phyloP scores from a whole-genome alignment of 2,113 vertebrate genomes.

The Pedionomus torquatus region DNA sequence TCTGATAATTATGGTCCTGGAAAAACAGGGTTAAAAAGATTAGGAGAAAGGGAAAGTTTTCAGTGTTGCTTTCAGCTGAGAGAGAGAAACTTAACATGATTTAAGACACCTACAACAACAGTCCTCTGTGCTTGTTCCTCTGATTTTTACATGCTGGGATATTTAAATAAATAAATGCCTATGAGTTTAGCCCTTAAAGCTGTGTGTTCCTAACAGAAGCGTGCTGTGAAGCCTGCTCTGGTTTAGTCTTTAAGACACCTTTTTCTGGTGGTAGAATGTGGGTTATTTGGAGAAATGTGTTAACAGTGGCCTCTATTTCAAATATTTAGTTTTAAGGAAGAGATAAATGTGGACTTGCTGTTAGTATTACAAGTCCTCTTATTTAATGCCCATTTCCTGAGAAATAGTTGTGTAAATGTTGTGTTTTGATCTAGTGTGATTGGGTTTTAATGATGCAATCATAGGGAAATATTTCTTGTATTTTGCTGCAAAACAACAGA shows the following conservation, averaged over 20 bases:
- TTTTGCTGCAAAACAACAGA: background rate
- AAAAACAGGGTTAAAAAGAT: background rate
- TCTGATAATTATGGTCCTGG: background rate
- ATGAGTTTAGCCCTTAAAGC: background rate
- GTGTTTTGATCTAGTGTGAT: background rate
- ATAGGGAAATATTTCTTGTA: background rate
- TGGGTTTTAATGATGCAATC: background rate
- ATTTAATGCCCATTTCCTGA: background rate
- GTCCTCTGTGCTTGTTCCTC: background rate
- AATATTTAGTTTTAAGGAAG: background rate
- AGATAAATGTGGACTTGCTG: background rate
- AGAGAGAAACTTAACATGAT: background rate
- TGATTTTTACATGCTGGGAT: background rate
- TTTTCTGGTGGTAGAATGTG: background rate
- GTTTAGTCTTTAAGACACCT: background rate
- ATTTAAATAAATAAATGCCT: background rate
- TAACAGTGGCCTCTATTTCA: background rate
- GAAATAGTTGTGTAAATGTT: background rate
- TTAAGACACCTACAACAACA: background rate
- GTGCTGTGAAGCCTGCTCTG: background rate
- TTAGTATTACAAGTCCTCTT: background rate
- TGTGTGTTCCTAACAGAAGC: background rate
- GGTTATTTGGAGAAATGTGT: background rate
- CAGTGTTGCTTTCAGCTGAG: accelerated
- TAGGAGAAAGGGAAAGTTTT: background rate